phyloP scores from a whole-genome alignment of 1,140 invertebrate species.

The Cotesia vestalis region DNA sequence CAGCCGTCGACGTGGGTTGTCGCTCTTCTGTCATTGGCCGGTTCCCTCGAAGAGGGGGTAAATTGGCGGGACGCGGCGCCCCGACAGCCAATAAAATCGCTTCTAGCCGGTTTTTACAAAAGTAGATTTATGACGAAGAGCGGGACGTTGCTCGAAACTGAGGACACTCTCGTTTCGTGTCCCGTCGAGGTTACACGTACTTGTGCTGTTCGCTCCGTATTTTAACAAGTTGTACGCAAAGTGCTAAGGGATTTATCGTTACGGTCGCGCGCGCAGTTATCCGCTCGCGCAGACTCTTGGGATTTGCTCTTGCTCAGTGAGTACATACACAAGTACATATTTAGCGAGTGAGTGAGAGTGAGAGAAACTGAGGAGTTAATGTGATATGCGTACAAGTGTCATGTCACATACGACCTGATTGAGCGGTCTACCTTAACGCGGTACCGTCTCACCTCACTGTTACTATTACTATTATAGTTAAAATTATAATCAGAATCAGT shows the following conservation, averaged over 20 bases:
- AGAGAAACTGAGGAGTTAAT: too few species aligned
- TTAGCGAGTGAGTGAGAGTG: background rate
- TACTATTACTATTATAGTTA: too few species aligned
- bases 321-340: background rate
- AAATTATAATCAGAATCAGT: background rate
- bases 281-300: conserved; percentile 27
- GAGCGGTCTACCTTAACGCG: conserved; percentile 12
- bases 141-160: conserved; percentile 37
- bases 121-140: conserved; percentile 43
- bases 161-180: conserved; percentile 61
- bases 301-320: background rate
- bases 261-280: conserved; percentile 28
- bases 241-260: conserved; percentile 11
- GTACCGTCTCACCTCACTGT: background rate
- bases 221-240: too few species aligned
- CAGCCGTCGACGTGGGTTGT: conserved; percentile 49
- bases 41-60: conserved; percentile 49
- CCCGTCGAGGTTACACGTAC: conserved; percentile 55
- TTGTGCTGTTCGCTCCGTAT: conserved; percentile 4
- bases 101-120: conserved; percentile 61
- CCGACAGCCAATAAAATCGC: conserved; percentile 50
- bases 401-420: conserved; percentile 18
- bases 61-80: conserved; percentile 50
- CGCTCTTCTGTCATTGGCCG: conserved; percentile 41
- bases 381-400: conserved; percentile 20